phyloP scores from a whole-genome alignment of 1,140 invertebrate species.

The Brevipalpus yothersi region DNA sequence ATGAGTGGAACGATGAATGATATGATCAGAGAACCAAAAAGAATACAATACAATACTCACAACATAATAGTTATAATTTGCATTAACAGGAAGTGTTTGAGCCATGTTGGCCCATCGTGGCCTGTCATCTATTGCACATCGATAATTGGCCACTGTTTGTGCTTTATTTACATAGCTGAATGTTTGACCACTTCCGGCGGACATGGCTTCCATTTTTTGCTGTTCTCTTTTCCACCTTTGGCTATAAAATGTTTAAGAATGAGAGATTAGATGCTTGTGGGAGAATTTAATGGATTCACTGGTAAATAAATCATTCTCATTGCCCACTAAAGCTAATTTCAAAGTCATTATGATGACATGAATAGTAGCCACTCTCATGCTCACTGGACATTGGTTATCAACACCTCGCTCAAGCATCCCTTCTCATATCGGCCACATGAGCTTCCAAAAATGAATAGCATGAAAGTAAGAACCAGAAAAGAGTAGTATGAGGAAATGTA shows the following conservation, averaged over 20 bases:
- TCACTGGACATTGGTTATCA: too few relatives aligned
- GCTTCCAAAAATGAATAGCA: too few relatives aligned
- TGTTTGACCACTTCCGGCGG: constrained; percentile 18
- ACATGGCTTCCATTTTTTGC: constrained; percentile 31
- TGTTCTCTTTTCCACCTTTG: constrained; percentile 65
- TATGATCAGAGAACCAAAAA: background rate
- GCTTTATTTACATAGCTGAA: constrained; percentile 25
- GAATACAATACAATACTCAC: background rate
- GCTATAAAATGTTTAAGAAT: constrained; percentile 21
- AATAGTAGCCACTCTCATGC: too few relatives aligned
- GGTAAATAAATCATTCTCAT: too few relatives aligned
- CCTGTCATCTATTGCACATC: constrained; percentile 39
- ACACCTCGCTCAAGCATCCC: too few relatives aligned
- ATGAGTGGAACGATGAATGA: background rate
- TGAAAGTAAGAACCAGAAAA: too few relatives aligned
- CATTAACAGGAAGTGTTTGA: constrained; percentile 48
- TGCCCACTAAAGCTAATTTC: too few relatives aligned
- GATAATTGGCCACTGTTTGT: constrained; percentile 29
- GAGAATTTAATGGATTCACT: too few relatives aligned
- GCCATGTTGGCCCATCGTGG: constrained; percentile 54
- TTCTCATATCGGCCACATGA: too few relatives aligned
- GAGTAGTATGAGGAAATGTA: too few relatives aligned
- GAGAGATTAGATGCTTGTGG: background rate
- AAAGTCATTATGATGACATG: too few relatives aligned
- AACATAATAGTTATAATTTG: constrained; percentile 7